Evolutionary conservation across 1,140 invertebrate genomes (phyloP).

Genomic region (Tetraneura akinire): DNA sequence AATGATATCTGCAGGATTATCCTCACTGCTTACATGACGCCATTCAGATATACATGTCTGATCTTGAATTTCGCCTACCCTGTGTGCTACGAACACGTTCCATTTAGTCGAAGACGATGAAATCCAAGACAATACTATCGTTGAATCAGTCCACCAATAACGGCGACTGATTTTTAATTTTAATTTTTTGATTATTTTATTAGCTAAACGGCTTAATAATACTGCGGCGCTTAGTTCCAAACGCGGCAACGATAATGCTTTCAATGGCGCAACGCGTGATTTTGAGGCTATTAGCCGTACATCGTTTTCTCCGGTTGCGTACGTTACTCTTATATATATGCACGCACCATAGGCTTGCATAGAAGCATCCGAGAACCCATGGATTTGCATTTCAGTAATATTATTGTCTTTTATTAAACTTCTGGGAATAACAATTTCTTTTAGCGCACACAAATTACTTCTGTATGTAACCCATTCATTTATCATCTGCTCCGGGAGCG

Average conservation of each 20-base stretch:
- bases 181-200: too few relatives aligned
- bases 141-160: too few relatives aligned
- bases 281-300: constrained; percentile 23
- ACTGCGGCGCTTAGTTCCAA: too few relatives aligned
- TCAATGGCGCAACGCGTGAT: too few relatives aligned
- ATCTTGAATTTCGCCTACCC: too few relatives aligned
- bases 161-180: too few relatives aligned
- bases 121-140: too few relatives aligned
- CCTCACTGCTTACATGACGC: constrained; percentile 47
- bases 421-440: neutral
- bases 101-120: too few relatives aligned
- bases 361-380: constrained; percentile 56
- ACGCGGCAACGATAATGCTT: too few relatives aligned
- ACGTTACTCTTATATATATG: constrained; percentile 53
- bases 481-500: neutral
- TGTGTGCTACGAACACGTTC: too few relatives aligned
- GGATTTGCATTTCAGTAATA: constrained; percentile 52
- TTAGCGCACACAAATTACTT: neutral
- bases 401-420: neutral
- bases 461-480: neutral
- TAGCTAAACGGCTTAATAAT: too few relatives aligned
- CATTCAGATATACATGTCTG: too few relatives aligned
- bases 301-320: neutral
- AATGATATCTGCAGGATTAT: constrained; percentile 56
- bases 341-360: constrained; percentile 56